phyloP scores from a whole-genome alignment of 1,140 invertebrate species.

The Diorhabda sublineata region DNA sequence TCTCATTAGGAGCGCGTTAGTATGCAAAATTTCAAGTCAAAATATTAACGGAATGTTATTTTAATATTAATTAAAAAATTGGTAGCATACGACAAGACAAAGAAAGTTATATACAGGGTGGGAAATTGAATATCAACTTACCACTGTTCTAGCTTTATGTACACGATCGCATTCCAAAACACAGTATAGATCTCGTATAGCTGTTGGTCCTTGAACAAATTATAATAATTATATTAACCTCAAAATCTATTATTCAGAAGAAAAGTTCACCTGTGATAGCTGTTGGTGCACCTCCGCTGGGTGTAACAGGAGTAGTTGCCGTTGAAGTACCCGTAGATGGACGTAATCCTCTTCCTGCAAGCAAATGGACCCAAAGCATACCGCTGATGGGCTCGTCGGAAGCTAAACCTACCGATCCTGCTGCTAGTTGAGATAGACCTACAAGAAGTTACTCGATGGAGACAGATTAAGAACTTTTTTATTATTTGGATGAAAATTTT shows the following conservation, averaged over 20 bases:
- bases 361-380: constrained; percentile 84
- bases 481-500: neutral
- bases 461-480: no score
- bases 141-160: constrained; percentile 95
- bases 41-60: no score
- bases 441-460: neutral
- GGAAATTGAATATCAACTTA: constrained; percentile 38
- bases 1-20: no score
- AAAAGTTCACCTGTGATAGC: constrained; percentile 33
- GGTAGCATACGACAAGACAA: no score
- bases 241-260: neutral
- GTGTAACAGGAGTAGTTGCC: constrained; percentile 61
- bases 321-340: constrained; percentile 67
- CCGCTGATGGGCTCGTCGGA: constrained; percentile 73
- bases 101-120: no score
- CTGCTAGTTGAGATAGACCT: constrained; percentile 39
- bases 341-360: constrained; percentile 83
- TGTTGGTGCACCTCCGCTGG: constrained; percentile 48
- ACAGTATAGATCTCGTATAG: constrained; percentile 87
- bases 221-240: neutral
- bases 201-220: constrained; percentile 50
- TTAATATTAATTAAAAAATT: no score
- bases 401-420: constrained; percentile 31
- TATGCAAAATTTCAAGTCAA: no score
- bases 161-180: constrained; percentile 95